A percentile compares a stretch with the other conserved stretches of the same genome.
Evolutionary conservation across 2,113 vertebrate genomes (phyloP).

Genomic region (Todiramphus saurophagus): DNA sequence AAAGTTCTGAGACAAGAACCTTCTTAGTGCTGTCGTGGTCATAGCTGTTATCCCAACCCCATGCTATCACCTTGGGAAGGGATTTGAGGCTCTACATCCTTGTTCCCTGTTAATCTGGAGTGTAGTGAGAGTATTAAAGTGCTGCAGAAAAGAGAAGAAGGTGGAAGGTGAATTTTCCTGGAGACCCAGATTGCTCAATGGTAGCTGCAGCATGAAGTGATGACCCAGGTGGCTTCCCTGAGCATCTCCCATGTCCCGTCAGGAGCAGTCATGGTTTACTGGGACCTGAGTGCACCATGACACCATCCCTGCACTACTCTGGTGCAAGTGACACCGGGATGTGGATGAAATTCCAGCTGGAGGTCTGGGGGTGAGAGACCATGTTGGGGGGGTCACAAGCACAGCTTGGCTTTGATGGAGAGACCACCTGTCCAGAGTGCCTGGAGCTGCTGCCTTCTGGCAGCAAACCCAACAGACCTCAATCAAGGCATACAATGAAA

Average conservation of each 20-base stretch:
- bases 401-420: neutral
- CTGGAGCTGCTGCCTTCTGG: neutral
- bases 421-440: neutral
- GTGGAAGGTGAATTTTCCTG: neutral
- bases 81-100: neutral
- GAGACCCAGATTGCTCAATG: neutral
- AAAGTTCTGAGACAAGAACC: neutral
- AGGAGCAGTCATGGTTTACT: rapidly evolving
- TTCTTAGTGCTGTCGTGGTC: neutral
- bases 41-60: too few species aligned
- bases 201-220: neutral
- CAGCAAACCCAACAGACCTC: neutral
- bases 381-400: neutral
- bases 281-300: neutral
- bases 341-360: neutral
- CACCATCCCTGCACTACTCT: neutral
- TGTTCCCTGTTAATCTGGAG: neutral
- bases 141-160: neutral
- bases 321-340: neutral
- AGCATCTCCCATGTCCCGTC: too few species aligned
- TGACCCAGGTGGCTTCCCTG: neutral
- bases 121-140: neutral
- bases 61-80: neutral
- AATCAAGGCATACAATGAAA: neutral
- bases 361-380: neutral